A percentile compares a stretch with the other conserved stretches of the same genome.
Evolutionary conservation across 2,888 invertebrate species (phyloP).

Genomic region (Alsophila aescularia): DNA sequence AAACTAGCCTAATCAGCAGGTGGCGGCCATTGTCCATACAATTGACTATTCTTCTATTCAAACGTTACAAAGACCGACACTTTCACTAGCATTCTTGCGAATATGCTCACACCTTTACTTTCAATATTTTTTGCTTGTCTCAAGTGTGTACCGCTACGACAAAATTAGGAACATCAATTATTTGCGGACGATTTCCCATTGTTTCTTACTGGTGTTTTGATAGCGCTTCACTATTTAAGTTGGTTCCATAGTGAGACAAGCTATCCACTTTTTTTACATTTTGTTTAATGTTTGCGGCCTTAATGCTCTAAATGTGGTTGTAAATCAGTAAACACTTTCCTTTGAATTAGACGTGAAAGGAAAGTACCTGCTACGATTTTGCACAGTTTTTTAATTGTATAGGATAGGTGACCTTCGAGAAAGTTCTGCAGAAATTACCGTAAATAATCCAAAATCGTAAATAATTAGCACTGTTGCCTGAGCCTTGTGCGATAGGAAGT

Average conservation of each 20-base stretch:
- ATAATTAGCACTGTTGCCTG: background rate
- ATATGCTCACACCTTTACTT: conserved; percentile 68
- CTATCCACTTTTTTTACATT: conserved; percentile 33
- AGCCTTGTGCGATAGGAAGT: too few relatives aligned
- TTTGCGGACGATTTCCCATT: conserved; percentile 10
- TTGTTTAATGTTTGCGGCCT: conserved; percentile 66
- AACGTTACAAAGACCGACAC: conserved; percentile 53
- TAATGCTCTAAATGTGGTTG: conserved; percentile 59
- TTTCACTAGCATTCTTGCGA: conserved; percentile 71
- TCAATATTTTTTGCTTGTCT: conserved; percentile 44
- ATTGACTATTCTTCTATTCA: conserved; percentile 49
- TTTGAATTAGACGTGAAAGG: conserved; percentile 48
- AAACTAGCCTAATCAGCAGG: conserved; percentile 69
- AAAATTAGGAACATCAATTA: background rate
- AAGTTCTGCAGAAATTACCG: conserved; percentile 35
- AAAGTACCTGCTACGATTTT: conserved; percentile 75
- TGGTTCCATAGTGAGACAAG: conserved; percentile 1
- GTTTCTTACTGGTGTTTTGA: background rate
- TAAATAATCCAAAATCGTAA: background rate
- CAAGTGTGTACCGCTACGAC: background rate
- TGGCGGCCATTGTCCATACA: conserved; percentile 62
- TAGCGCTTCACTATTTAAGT: background rate
- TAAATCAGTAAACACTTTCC: conserved; percentile 77
- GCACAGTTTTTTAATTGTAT: conserved; percentile 47
- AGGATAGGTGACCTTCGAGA: conserved; percentile 23